Conservation (phyloP, 2,888 invertebrate genomes). For the Amblyteles armatorius region DNA sequence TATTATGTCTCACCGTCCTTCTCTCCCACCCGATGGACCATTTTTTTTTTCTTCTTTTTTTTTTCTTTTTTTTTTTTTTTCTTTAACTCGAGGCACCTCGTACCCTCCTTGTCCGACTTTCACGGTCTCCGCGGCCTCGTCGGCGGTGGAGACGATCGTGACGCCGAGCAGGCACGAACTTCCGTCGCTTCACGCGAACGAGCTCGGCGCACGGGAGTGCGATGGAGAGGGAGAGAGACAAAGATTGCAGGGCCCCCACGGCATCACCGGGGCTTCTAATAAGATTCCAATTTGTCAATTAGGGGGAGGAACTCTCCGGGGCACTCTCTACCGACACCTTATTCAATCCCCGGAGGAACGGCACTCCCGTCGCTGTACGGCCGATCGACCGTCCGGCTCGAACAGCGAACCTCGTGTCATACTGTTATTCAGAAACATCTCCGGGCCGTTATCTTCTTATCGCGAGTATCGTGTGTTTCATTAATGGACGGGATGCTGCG, state of each 20-base stretch:
- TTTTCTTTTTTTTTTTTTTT: slow-evolving; percentile 32
- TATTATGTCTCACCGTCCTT: slow-evolving; percentile 79
- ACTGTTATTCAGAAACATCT: not conserved
- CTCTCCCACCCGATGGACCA: slow-evolving; percentile 67
- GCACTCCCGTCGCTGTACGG: slow-evolving; percentile 32
- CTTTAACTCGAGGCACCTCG: slow-evolving; percentile 58
- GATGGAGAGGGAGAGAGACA: slow-evolving; percentile 17
- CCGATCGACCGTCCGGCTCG: slow-evolving; percentile 66
- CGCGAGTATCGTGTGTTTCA: too few species aligned
- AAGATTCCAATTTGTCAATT: slow-evolving; percentile 91
- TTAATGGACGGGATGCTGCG: too few species aligned
- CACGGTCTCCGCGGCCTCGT: slow-evolving; percentile 42
- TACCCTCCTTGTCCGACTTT: slow-evolving; percentile 63
- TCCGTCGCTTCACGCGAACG: slow-evolving; percentile 69
- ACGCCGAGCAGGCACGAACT: slow-evolving; percentile 52
- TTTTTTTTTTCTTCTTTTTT: slow-evolving; percentile 62
- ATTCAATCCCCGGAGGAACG: slow-evolving; percentile 68
- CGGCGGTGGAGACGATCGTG: slow-evolving; percentile 53
- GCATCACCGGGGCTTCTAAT: slow-evolving; percentile 86
- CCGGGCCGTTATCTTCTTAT: too few species aligned
- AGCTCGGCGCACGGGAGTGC: slow-evolving; percentile 5
- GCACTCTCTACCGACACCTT: slow-evolving; percentile 74
- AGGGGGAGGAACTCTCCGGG: slow-evolving; percentile 84
- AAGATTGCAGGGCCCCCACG: slow-evolving; percentile 78
- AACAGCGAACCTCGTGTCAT: slow-evolving; percentile 40